phyloP scores from a whole-genome alignment of 1,140 invertebrate species.

The Nephotettix cincticeps region DNA sequence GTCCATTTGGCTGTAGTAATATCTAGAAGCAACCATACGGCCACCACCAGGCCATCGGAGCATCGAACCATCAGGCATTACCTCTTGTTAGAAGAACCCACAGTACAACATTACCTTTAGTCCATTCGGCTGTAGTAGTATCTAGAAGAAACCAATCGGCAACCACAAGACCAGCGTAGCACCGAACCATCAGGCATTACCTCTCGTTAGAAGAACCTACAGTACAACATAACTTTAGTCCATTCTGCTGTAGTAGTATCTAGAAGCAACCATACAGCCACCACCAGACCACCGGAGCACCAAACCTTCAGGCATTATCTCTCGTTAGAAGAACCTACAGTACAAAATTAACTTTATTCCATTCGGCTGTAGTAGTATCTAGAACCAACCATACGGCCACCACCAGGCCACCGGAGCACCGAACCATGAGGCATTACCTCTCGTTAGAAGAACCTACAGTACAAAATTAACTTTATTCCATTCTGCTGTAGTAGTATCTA shows the following conservation, averaged over 20 bases:
- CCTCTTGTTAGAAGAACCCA: background rate
- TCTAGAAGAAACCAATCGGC: background rate
- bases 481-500: constrained; percentile 48
- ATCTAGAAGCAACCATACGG: constrained; percentile 2
- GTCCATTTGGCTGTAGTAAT: constrained; percentile 53
- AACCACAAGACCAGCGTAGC: background rate
- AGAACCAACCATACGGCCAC: constrained; percentile 21
- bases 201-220: too few species aligned
- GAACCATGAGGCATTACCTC: constrained; percentile 28
- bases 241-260: too few species aligned
- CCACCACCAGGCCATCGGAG: constrained; percentile 6
- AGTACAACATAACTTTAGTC: too few species aligned
- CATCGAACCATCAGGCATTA: constrained; percentile 25
- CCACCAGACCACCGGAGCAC: constrained; percentile 3
- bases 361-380: constrained; percentile 50
- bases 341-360: too few species aligned
- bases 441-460: background rate
- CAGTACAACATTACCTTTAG: background rate
- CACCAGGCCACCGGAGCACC: constrained; percentile 16
- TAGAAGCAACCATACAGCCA: constrained; percentile 21
- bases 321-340: too few species aligned
- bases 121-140: background rate
- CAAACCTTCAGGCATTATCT: constrained; percentile 21
- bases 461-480: constrained; percentile 42
- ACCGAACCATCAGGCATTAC: constrained; percentile 19